Evolutionary conservation across 2,113 vertebrate species (phyloP).

Genomic region (Coptodon bakossiorum): DNA sequence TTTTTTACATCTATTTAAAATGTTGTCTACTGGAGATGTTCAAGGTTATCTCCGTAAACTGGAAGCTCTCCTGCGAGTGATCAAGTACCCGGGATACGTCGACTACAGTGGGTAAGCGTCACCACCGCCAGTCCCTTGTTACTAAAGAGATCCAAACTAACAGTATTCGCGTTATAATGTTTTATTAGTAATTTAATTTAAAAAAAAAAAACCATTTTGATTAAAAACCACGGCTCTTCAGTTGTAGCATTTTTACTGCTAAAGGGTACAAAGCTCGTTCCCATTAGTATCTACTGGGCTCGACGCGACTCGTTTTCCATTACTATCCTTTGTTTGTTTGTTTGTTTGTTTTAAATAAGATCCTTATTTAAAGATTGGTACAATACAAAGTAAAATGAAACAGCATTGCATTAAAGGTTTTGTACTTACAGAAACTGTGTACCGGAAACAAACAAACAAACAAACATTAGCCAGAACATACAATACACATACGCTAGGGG

Average conservation of each 20-base stretch:
- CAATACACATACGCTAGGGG: not conserved
- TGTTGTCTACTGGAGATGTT: conserved; percentile 84
- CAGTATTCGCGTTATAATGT: not conserved
- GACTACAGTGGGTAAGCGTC: conserved; percentile 79
- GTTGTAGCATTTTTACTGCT: not conserved
- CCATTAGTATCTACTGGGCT: rapidly evolving
- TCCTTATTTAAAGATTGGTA: not conserved
- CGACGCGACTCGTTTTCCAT: not conserved
- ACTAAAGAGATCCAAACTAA: not conserved
- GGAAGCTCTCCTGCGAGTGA: conserved; percentile 78
- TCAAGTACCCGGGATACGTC: conserved; percentile 83
- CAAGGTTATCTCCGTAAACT: conserved; percentile 84
- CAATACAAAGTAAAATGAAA: not conserved
- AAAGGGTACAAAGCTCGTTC: not conserved
- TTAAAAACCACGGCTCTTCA: not conserved
- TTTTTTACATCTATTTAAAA: not conserved
- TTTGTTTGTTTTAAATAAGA: not conserved
- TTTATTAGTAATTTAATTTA: not conserved
- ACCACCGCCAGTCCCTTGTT: rapidly evolving
- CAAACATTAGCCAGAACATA: not conserved
- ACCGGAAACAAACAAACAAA: not conserved
- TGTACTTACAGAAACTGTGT: not conserved
- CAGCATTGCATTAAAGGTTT: rapidly evolving
- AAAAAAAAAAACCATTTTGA: not conserved
- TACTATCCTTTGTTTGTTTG: not conserved